Evolutionary conservation across 2,113 vertebrate genomes (phyloP).

Genomic region (Cheirogaleus medius): DNA sequence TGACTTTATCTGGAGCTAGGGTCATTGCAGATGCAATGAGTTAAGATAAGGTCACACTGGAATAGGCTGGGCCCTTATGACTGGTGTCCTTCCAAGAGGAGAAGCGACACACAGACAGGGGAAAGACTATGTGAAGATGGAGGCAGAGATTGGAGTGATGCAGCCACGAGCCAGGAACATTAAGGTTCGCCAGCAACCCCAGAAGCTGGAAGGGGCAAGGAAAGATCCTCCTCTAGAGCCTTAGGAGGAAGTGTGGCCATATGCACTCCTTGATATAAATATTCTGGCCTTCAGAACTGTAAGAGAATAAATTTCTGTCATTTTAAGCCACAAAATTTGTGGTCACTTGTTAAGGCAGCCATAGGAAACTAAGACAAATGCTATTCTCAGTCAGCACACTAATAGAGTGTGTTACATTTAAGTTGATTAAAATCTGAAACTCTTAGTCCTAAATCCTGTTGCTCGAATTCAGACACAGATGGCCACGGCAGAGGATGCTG

Average conservation of each 20-base stretch:
- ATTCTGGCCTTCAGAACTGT: background rate
- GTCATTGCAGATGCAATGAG: background rate
- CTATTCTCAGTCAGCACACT: background rate
- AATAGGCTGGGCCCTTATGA: background rate
- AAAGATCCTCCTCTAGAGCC: background rate
- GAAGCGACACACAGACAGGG: background rate
- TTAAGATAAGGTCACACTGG: background rate
- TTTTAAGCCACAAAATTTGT: background rate
- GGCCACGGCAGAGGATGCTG: accelerated
- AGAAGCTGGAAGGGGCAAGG: background rate
- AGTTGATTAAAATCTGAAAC: background rate
- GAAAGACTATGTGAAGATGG: accelerated
- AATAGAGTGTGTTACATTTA: background rate
- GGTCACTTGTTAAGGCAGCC: background rate
- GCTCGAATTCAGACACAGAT: background rate
- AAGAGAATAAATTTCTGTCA: accelerated
- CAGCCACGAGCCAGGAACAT: accelerated
- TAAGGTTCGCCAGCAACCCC: background rate
- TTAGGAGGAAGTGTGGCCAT: accelerated
- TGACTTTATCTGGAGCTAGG: background rate
- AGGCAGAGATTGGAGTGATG: accelerated
- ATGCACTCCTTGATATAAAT: no score
- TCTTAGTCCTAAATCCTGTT: background rate
- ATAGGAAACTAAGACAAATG: background rate
- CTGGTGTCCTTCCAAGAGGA: background rate